These are phyloP conservation scores for Drosophila murphyi DNA, from an alignment of 1,140 invertebrate genomes.

Conservation along the genomic window DNA sequence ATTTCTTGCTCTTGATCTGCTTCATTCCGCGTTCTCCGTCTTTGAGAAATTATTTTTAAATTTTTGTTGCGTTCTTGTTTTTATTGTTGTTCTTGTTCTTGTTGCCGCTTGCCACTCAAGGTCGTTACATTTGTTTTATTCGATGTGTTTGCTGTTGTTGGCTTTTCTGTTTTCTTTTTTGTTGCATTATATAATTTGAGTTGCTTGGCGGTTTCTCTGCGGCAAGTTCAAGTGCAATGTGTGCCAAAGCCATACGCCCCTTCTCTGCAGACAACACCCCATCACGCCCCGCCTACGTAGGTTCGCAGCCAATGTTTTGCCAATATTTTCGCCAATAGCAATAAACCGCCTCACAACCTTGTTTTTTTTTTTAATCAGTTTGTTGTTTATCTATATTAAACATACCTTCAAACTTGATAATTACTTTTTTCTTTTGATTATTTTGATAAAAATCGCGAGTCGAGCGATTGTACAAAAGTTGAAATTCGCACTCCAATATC, in stretches of 20 bases:
- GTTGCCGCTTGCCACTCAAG: slow-evolving; percentile 56
- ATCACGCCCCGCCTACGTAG: slow-evolving; percentile 24
- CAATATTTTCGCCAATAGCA: slow-evolving; percentile 77
- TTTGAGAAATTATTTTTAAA: slow-evolving; percentile 81
- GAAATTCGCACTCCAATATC: not conserved
- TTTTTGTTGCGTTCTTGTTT: slow-evolving; percentile 61
- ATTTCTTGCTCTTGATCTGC: slow-evolving; percentile 61
- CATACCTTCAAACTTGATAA: not conserved
- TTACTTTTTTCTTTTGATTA: not conserved
- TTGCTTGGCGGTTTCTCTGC: slow-evolving; percentile 64
- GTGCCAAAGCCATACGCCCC: slow-evolving; percentile 12
- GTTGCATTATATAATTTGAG: slow-evolving; percentile 76
- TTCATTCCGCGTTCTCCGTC: slow-evolving; percentile 52
- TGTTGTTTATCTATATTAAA: too few species aligned
- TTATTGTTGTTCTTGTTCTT: slow-evolving; percentile 41
- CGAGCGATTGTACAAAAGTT: too few species aligned
- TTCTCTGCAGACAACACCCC: not conserved
- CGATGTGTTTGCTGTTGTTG: slow-evolving; percentile 34
- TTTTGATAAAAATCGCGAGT: too few species aligned
- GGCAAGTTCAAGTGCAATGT: slow-evolving; percentile 79
- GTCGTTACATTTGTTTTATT: slow-evolving; percentile 81
- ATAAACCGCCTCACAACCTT: slow-evolving; percentile 35
- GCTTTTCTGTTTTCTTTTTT: slow-evolving; percentile 26
- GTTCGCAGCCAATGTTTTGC: slow-evolving; percentile 74
- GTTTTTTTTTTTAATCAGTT: too few species aligned